Evolutionary conservation across 2,113 vertebrate genomes (phyloP).

Genomic region (Sminthopsis crassicaudata): DNA sequence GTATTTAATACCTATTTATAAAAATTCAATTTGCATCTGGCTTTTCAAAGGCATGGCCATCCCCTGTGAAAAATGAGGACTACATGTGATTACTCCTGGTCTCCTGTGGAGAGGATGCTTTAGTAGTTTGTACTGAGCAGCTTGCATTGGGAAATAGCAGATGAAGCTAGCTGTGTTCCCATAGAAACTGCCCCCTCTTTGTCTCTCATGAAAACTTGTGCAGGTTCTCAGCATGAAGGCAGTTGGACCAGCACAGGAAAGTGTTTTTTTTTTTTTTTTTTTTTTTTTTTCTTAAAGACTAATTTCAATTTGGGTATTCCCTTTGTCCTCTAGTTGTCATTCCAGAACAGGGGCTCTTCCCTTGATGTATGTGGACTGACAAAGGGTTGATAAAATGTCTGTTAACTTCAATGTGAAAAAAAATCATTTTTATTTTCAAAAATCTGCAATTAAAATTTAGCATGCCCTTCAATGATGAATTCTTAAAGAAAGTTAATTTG

Average conservation of each 20-base stretch:
- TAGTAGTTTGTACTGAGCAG: not conserved
- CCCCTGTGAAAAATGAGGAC: not conserved
- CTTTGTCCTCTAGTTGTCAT: not conserved
- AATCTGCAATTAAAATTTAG: not conserved
- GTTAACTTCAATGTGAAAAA: not conserved
- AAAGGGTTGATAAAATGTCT: not conserved
- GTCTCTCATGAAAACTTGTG: not conserved
- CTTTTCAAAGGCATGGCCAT: not conserved
- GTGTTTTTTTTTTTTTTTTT: not conserved
- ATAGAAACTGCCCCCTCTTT: slow-evolving; percentile 55
- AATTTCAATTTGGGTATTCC: not conserved
- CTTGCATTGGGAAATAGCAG: slow-evolving; percentile 18
- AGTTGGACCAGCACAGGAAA: not conserved
- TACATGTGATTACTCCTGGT: not conserved
- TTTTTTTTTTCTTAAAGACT: not conserved
- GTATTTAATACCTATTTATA: not conserved
- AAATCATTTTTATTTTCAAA: not conserved
- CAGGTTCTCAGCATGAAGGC: not conserved
- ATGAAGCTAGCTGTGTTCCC: slow-evolving; percentile 53
- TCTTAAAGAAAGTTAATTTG: not conserved
- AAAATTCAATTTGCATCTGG: rapidly evolving
- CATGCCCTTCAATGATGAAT: not conserved
- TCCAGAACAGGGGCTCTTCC: not conserved
- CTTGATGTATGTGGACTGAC: not conserved
- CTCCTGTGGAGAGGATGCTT: not conserved